phyloP scores from a whole-genome alignment of 2,888 invertebrate species.

The Caenorhabditis doughertyi region DNA sequence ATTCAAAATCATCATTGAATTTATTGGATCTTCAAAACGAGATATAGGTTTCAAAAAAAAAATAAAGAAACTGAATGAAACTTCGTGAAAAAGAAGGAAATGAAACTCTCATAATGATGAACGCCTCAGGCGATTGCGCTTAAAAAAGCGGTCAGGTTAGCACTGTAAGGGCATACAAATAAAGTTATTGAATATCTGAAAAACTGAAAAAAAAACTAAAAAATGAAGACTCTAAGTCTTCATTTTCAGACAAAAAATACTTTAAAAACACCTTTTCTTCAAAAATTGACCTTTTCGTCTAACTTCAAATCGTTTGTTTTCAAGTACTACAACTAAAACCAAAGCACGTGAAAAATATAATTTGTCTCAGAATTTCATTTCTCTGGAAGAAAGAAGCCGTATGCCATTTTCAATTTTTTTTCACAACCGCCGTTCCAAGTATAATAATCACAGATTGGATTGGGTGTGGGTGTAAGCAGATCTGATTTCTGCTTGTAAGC shows the following conservation, averaged over 20 bases:
- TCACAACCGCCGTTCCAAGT: slow-evolving; percentile 18
- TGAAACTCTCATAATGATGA: background rate
- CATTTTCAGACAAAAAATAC: background rate
- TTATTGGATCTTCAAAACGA: too few relatives aligned
- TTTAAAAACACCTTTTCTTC: background rate
- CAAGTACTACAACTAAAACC: too few relatives aligned
- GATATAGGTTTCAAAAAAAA: too few relatives aligned
- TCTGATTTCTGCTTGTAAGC: slow-evolving; percentile 3
- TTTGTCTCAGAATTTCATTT: background rate
- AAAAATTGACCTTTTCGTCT: background rate
- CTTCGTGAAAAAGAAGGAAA: background rate
- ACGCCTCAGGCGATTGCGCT: background rate
- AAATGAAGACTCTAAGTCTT: background rate
- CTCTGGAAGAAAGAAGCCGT: slow-evolving; percentile 16
- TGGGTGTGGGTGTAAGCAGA: slow-evolving; percentile 22
- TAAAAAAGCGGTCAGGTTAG: background rate
- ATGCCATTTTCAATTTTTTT: background rate
- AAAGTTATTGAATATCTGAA: background rate
- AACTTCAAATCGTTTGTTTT: background rate
- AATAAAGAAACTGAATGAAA: too few relatives aligned
- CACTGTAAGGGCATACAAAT: background rate
- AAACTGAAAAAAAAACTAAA: background rate
- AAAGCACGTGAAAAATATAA: background rate
- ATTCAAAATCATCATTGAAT: too few relatives aligned
- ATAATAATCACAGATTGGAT: slow-evolving; percentile 25